Base-by-base conservation (phyloP, 2,888 invertebrate species). In the Bellardia pandia region DNA sequence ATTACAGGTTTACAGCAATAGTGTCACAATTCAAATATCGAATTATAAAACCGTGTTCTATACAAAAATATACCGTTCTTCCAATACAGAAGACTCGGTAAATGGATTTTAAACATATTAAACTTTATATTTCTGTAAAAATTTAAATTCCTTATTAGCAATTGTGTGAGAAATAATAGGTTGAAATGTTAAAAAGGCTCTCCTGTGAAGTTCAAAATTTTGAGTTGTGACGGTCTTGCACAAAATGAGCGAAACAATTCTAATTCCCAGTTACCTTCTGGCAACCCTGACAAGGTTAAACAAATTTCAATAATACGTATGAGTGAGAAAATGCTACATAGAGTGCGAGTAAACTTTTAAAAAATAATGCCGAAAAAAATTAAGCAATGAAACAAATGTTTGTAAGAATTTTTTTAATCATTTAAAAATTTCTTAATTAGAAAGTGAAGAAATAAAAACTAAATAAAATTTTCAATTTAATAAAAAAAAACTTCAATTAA, bases 201-300 rank as follows among this genome's bases (percentile, higher is more conserved):
- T n/a, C n/a, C n/a, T n/a, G n/a, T n/a, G n/a, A n/a, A n/a, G n/a
- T n/a, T n/a, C n/a, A n/a, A n/a, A n/a, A n/a, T n/a, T n/a, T n/a
- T n/a, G n/a, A n/a, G n/a, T n/a, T n/a, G n/a, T n/a, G n/a, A n/a
- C n/a, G n/a, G n/a, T n/a, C n/a, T n/a, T n/a, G n/a, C n/a, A n/a
- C n/a, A n/a, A n/a, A n/a, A n/a, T n/a, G n/a, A n/a, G n/a, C 7
- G 7, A 42, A 48, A 14, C 3, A 14, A 14, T 51, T 66, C 1
- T 6, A 6, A 40, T 40, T 66, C 30, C 30, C 14, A 5, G n/a
- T 6, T 51, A 69, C 7, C 30, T 8, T 4, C 23, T 42, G 79
- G 69, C 69, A 79, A 79, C 69, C 16, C 79, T 60, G 60, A 5
- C 79, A 79, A 79, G 79, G 79, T 71, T 79, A 79, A 78, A 79